Conservation (phyloP, 2,797 vertebrate genomes). For the Pantherophis vulpinus region DNA sequence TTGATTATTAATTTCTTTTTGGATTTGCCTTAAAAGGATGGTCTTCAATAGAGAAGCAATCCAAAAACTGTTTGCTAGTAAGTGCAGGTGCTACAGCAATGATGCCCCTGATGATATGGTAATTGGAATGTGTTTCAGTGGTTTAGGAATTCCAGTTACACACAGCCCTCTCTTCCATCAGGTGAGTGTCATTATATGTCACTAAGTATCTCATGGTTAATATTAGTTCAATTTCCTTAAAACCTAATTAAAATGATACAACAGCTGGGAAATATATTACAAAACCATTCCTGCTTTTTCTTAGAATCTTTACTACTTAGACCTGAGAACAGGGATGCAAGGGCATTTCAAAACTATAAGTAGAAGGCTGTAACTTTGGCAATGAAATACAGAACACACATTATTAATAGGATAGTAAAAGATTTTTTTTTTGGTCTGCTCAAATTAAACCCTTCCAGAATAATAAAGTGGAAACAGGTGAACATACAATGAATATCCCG, state of each 20-base stretch:
- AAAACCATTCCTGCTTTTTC: background rate
- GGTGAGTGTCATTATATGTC: conserved; percentile 70
- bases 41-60: conserved; percentile 90
- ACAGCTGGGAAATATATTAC: background rate
- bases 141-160: conserved; percentile 84
- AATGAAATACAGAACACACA: background rate
- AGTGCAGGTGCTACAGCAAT: conserved; percentile 92
- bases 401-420: background rate
- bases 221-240: background rate
- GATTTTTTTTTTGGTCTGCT: background rate
- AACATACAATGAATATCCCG: background rate
- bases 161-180: conserved; percentile 97
- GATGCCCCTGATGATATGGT: conserved; percentile 98
- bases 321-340: background rate
- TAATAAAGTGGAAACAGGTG: background rate
- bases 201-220: background rate
- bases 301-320: background rate
- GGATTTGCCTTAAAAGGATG: conserved; percentile 76
- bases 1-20: background rate
- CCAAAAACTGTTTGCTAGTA: conserved; percentile 80
- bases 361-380: background rate
- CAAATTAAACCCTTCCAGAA: background rate
- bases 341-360: background rate
- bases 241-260: background rate
- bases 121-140: conserved; percentile 94